A percentile compares a stretch with the other conserved stretches of the same genome.
Conservation (phyloP, 64 coral and sea anemone genomes). For the Dendronephthya gigantea region DNA sequence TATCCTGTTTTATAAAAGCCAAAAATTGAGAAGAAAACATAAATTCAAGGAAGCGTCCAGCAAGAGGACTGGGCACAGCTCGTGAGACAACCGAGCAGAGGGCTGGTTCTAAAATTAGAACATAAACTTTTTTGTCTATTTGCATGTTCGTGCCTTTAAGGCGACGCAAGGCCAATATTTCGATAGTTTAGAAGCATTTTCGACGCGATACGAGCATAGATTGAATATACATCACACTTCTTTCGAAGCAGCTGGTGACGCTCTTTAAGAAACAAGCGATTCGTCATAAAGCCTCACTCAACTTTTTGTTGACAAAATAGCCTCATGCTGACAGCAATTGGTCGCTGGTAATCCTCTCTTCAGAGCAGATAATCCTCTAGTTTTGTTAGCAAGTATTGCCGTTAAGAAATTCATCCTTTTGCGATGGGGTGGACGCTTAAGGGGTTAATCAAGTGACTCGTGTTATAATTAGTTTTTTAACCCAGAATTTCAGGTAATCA, state of each 20-base stretch:
- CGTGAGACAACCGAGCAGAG: too few species aligned
- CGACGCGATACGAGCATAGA: background rate
- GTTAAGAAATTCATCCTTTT: too few species aligned
- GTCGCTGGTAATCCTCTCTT: background rate
- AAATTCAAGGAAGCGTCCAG: too few species aligned
- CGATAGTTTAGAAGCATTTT: too few species aligned
- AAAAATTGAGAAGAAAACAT: too few species aligned
- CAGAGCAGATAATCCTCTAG: background rate
- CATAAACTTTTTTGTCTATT: too few species aligned
- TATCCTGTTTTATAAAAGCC: too few species aligned
- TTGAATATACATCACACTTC: background rate
- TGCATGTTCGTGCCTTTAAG: too few species aligned
- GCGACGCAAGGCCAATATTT: too few species aligned
- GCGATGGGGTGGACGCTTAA: background rate
- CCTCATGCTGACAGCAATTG: background rate
- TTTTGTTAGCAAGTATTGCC: background rate
- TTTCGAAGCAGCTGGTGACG: background rate
- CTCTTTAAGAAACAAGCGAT: background rate
- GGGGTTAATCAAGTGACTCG: background rate
- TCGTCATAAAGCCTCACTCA: background rate
- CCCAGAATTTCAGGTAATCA: background rate
- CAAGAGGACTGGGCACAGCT: too few species aligned
- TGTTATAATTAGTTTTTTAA: background rate
- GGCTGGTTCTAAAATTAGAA: too few species aligned
- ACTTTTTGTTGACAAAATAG: background rate